These are phyloP conservation scores for Platyrinchus mystaceus DNA, from an alignment of 2,797 vertebrate species.

Conservation along the genomic window DNA sequence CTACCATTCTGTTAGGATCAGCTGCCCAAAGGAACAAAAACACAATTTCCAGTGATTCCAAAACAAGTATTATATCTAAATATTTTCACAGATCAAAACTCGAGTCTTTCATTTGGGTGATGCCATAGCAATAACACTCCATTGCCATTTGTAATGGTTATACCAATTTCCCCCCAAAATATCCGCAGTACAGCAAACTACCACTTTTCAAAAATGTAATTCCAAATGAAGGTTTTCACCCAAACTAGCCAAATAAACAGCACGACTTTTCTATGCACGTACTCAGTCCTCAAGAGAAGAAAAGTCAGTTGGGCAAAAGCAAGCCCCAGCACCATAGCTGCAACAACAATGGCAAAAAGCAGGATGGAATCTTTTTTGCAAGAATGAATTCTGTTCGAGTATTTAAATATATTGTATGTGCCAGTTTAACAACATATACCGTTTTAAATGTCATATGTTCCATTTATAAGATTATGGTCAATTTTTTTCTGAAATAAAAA, in stretches of 20 bases:
- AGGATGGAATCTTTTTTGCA: neutral
- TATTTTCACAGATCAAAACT: neutral
- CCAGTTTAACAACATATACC: neutral
- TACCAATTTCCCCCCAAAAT: neutral
- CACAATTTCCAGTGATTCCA: neutral
- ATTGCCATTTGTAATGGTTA: neutral
- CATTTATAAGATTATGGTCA: neutral
- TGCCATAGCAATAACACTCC: neutral
- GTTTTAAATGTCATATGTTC: neutral
- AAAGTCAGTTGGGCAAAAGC: neutral
- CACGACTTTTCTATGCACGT: neutral
- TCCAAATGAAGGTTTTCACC: neutral
- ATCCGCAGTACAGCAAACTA: neutral
- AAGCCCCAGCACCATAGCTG: neutral
- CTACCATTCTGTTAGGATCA: neutral
- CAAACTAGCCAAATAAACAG: neutral
- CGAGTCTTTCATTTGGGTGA: neutral
- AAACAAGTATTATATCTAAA: neutral
- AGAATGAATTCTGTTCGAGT: neutral
- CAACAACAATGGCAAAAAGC: neutral
- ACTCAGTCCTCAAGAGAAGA: neutral
- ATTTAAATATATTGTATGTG: neutral
- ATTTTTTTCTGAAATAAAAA: neutral
- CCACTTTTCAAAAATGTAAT: neutral
- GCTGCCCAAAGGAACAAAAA: neutral